Evolutionary conservation across 2,797 vertebrate species (phyloP), one percentile per base, ranked within the genome.

Genomic region (Myotis daubentonii): DNA sequence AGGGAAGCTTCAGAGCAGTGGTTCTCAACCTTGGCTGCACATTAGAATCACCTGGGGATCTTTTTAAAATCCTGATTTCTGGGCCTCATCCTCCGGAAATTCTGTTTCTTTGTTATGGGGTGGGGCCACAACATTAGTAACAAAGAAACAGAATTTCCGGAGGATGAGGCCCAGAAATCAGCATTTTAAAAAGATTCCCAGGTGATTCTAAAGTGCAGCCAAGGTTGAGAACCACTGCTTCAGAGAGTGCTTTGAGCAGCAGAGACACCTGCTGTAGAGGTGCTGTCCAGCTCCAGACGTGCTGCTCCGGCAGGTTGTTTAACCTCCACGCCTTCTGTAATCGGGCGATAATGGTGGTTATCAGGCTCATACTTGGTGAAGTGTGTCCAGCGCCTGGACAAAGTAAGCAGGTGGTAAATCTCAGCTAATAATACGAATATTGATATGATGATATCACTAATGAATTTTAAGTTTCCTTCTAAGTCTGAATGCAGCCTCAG

Each of bases 241-340:
- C n/a, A 7, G 30, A 30, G 30, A 22, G 17, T 13, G 6, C 49
- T 68, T 5, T 8, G 36, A 65, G 49, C 71, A 78, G 36, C 72
- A 38, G 49, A 72, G 23, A 0, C 23, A 36, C 19, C 3, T 53
- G 53, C 82, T 11, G 6, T 13, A 12, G 79, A 44, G 15, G 17
- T 19, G 22, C 74, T 51, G 57, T 25, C 25, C 33, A 1, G 3
- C 0, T 12, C 33, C 2, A 6, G 25, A 20, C 1, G 0, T 0
- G 30, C 12, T n/a, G 4, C 60, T 19, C 38, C 0, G 33, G 28
- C 44, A 28, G 25, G 9, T 3, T 1, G 3, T 28, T 16, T 12
- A 33, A 3, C n/a, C 47, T 36, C 38, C 11, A 20, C 16, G 23
- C 66, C 22, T 0, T 55, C 23, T 25, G 10, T 47, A 6, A 12